A percentile compares a stretch with the other conserved stretches of the same genome.
Evolutionary conservation across 2,113 vertebrate genomes (phyloP).

Genomic region (Grus americana): DNA sequence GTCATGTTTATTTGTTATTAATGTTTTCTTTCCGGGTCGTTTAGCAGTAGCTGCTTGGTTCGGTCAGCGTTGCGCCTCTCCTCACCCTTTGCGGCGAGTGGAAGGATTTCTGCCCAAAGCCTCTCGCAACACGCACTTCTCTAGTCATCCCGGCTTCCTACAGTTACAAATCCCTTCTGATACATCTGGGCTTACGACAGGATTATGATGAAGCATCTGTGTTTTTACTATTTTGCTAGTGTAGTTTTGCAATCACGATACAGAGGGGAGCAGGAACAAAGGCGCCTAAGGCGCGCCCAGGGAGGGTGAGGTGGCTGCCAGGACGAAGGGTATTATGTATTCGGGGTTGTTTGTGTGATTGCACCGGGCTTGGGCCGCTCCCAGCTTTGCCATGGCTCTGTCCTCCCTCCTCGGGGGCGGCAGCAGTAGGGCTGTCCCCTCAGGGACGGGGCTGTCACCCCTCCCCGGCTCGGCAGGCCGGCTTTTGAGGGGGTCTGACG

Average conservation of each 20-base stretch:
- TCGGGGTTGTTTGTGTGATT: too few relatives aligned
- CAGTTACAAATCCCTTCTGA: too few relatives aligned
- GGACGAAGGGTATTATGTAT: fast-evolving
- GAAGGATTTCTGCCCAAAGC: background rate
- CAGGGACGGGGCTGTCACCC: background rate
- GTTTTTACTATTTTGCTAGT: fast-evolving
- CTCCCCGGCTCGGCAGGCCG: too few relatives aligned
- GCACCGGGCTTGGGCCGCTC: too few relatives aligned
- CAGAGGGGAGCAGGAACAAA: too few relatives aligned
- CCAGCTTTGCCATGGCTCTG: fast-evolving
- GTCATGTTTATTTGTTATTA: background rate
- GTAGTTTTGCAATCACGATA: too few relatives aligned
- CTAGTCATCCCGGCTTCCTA: background rate
- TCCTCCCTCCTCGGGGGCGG: too few relatives aligned
- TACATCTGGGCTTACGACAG: background rate
- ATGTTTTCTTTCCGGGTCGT: background rate
- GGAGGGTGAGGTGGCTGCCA: too few relatives aligned
- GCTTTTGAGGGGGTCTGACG: too few relatives aligned
- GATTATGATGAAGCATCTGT: fast-evolving
- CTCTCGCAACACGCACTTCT: fast-evolving
- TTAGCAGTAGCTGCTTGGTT: too few relatives aligned
- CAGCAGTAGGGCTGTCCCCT: background rate
- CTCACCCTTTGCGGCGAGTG: fast-evolving
- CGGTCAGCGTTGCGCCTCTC: fast-evolving
- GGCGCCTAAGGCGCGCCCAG: fast-evolving